Evolutionary conservation across 1,140 invertebrate species (phyloP), one percentile per base, ranked within the genome.

Genomic region (Stegodyphus dumicola): DNA sequence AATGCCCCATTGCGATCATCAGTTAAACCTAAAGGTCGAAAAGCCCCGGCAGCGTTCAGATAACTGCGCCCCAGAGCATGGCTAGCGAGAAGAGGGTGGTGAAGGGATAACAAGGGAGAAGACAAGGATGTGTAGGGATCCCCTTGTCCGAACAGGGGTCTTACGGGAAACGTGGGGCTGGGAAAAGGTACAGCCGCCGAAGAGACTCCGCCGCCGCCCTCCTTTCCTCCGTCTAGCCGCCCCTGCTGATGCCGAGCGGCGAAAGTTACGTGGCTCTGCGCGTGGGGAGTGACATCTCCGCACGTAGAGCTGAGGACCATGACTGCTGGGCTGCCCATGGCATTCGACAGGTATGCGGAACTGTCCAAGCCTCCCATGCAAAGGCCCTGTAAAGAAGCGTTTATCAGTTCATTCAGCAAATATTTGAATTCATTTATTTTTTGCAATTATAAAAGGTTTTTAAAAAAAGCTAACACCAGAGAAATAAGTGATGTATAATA

Each of bases 271-370:
- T 86, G 84, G 49, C 84, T 78, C 13, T 77, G 84, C 69, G 67
- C 10, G 74, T 86, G 84, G 0, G 84, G 84, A 4, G 84, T 60
- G 49, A 86, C 67, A 56, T 86, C 74, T 6, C 84, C 76, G 69
- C 75, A 86, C 15, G 84, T 78, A 87, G 94, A 95, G 90, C 90
- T 90, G 74, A 96, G 93, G 81, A 96, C 95, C 91, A 96, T 95
- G 90, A 95, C 92, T 89, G 94, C 93, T 87, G 95, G 94, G 88
- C 94, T 95, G 90, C 94, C 93, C 89, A 95, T 92, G 90, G 95
- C 94, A 89, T 93, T 94, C 86, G 93, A 93, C 89, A 93, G 92
- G 89, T 93, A 94, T 73, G 93, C 91, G 87, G 93, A 93, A 91
- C 93, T 94, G 90, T 94, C 93, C 93, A 94, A 51, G 49, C 77